Conservation (phyloP, 2,797 vertebrate species). For the Lepilemur septentrionalis region DNA sequence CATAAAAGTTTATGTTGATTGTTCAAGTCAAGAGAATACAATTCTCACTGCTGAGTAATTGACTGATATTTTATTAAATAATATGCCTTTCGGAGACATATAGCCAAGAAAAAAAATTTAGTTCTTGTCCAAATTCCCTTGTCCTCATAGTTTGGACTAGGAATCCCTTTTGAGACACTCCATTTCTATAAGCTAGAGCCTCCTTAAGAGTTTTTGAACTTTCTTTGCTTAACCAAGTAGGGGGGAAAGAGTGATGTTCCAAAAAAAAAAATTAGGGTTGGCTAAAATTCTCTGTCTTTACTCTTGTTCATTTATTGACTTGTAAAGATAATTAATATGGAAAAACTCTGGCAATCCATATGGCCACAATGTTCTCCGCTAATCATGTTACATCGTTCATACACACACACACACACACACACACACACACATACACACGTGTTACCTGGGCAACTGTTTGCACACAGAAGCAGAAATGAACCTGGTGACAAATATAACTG, state of each 20-base stretch:
- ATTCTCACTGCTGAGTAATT: neutral
- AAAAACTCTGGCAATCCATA: neutral
- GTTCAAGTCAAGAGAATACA: neutral
- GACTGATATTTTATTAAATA: slow-evolving; percentile 33
- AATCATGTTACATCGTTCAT: neutral
- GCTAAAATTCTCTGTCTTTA: slow-evolving; percentile 26
- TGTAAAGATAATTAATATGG: slow-evolving; percentile 17
- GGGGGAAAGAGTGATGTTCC: neutral
- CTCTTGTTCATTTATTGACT: neutral
- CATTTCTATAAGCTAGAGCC: neutral
- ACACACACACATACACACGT: accelerated
- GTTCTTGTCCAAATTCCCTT: neutral
- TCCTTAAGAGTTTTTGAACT: slow-evolving; percentile 11
- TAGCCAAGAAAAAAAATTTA: slow-evolving; percentile 12
- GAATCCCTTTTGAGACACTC: slow-evolving; percentile 53
- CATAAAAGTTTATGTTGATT: neutral
- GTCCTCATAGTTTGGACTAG: neutral
- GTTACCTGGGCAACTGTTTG: neutral
- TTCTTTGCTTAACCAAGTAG: slow-evolving; percentile 33
- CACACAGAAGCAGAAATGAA: neutral
- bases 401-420: neutral
- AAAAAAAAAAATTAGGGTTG: neutral
- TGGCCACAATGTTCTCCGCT: accelerated
- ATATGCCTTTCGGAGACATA: neutral
- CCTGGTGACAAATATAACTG: neutral